Base-by-base conservation (phyloP, 35 echinoderm and acorn worm genomes). In the Nesometra sesokonis region DNA sequence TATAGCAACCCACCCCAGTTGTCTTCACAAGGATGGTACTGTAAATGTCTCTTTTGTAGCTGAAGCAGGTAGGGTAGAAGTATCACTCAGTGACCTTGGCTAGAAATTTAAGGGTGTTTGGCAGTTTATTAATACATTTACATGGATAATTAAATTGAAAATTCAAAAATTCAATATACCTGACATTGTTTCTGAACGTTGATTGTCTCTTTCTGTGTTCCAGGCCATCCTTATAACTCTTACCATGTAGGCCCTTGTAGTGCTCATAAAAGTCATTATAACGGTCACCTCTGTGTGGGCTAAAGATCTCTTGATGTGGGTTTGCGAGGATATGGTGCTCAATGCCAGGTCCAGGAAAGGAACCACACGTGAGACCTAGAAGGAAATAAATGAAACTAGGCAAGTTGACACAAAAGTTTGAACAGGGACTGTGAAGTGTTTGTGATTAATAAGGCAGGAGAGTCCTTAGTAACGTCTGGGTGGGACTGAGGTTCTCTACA, bases 321-420 rank as follows among this genome's bases (percentile, higher is more conserved):
- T 99, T 99, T 35, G 84, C 79, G 5, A 85, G 78, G 21, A 99
- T 94, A 37, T 99, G 87, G 9, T 99, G 57, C 38, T 99, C 96
- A 17, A 99, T 37, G 23, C 96, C 96, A 5, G 96, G 96, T 0
- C 96, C 96, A 40, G 96, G 96, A 85, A 99, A 99, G 5, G 78
- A 85, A 4, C 82, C 35, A 84, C 96, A 99, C 19, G 27, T 84
- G 36, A 88, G 36, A 17, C 89, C 94, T 97, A 78, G 3, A 83
- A 76, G 5, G 5, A 4, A 43, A 43, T 43, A 43, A 15, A 43
- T n/a, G n/a, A n/a, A n/a, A n/a, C n/a, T n/a, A n/a, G n/a, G n/a
- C n/a, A n/a, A n/a, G n/a, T n/a, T n/a, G n/a, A n/a, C n/a, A n/a
- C n/a, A n/a, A n/a, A n/a, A n/a, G n/a, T n/a, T n/a, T n/a, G n/a